Conservation (phyloP, 1,140 invertebrate species). For the Trichonephila clavata region DNA sequence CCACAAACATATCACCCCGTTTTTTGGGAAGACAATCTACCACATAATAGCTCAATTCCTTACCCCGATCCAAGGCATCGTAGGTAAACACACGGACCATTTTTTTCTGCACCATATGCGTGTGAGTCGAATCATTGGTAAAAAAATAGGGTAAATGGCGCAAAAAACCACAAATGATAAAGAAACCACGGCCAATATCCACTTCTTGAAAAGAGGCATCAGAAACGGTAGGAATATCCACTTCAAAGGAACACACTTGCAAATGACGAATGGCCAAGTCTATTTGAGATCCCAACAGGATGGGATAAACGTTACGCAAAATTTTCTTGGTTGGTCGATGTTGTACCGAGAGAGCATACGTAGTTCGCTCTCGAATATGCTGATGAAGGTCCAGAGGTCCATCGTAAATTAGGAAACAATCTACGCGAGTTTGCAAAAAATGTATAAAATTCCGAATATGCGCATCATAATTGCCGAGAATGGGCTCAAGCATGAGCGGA, state of each 20-base stretch:
- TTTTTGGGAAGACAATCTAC: too few species aligned
- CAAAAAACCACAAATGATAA: not conserved
- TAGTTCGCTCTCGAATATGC: not conserved
- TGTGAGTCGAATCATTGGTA: slow-evolving; percentile 46
- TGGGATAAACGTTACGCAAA: not conserved
- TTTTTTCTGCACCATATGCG: slow-evolving; percentile 18
- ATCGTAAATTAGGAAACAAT: not conserved
- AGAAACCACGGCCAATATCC: not conserved
- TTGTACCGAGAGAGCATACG: not conserved
- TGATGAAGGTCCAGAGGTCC: slow-evolving; percentile 3
- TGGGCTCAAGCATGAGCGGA: not conserved
- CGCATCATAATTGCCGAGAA: not conserved
- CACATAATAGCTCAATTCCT: too few species aligned
- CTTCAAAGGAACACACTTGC: not conserved
- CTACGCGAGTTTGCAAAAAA: not conserved
- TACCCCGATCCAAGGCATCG: too few species aligned
- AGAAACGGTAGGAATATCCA: too few species aligned
- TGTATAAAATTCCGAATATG: not conserved
- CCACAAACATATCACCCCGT: too few species aligned
- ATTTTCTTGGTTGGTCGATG: not conserved
- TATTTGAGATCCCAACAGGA: slow-evolving; percentile 1
- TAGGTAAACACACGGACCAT: slow-evolving; percentile 11
- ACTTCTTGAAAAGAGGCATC: too few species aligned
- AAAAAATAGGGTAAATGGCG: slow-evolving; percentile 17
- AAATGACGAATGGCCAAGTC: slow-evolving; percentile 29